These are phyloP conservation scores for Cantharis rufa DNA, from an alignment of 2,888 invertebrate species.

Conservation along the genomic window DNA sequence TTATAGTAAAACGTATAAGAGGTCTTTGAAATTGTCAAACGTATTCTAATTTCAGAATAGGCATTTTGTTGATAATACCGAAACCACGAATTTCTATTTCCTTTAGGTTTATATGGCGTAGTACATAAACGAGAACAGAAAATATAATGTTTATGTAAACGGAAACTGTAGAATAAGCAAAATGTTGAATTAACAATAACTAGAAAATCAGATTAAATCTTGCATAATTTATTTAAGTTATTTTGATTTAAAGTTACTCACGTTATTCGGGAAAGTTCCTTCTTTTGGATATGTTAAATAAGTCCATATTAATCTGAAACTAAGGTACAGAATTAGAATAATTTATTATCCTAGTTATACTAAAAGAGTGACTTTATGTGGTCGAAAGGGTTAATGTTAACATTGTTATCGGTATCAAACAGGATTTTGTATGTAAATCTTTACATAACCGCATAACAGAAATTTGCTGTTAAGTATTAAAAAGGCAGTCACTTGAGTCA, in stretches of 20 bases:
- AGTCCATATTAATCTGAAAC: conserved; percentile 15
- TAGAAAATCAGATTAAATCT: neutral
- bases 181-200: neutral
- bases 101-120: conserved; percentile 33
- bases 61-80: conserved; percentile 35
- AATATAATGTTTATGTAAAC: conserved; percentile 28
- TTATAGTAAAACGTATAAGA: conserved; percentile 34
- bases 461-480: neutral
- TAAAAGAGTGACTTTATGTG: conserved; percentile 30
- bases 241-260: neutral
- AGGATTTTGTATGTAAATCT: conserved; percentile 26
- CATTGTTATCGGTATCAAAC: conserved; percentile 31
- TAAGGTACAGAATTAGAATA: conserved; percentile 10
- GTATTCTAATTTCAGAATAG: conserved; percentile 39
- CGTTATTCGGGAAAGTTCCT: neutral
- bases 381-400: conserved; percentile 34
- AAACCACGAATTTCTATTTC: conserved; percentile 34
- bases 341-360: conserved; percentile 19
- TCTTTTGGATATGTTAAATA: neutral
- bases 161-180: conserved; percentile 22
- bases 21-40: conserved; percentile 37
- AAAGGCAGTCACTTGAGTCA: neutral
- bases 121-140: conserved; percentile 34
- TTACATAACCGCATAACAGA: conserved; percentile 31
- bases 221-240: neutral